Conservation (phyloP, 2,888 invertebrate genomes). For the Parthenolecanium corni region DNA sequence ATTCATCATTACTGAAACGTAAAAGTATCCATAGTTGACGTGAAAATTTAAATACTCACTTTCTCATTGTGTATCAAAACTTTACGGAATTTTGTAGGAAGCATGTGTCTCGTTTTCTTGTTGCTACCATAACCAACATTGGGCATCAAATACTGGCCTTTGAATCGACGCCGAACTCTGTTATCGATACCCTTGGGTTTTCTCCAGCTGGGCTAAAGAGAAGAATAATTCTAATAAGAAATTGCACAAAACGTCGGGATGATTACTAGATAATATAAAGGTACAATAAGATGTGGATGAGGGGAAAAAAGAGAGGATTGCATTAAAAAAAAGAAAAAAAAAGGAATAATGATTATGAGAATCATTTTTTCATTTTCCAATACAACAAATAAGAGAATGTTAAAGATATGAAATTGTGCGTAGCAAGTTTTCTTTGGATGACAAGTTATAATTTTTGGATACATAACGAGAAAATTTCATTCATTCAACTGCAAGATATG, state of each 20-base stretch:
- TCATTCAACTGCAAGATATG: too few species aligned
- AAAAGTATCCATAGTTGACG: conserved; percentile 3
- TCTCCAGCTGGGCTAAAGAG: conserved; percentile 82
- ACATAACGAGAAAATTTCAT: too few species aligned
- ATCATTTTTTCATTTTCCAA: too few species aligned
- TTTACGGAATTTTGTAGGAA: conserved; percentile 95
- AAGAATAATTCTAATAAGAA: too few species aligned
- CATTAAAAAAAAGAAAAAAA: not conserved
- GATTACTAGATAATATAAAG: not conserved
- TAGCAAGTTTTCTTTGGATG: too few species aligned
- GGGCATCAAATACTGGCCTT: conserved; percentile 98
- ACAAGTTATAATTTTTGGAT: too few species aligned
- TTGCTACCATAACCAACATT: conserved; percentile 97
- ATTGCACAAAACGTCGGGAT: too few species aligned
- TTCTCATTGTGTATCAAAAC: conserved; percentile 79
- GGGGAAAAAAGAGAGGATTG: too few species aligned
- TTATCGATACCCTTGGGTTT: conserved; percentile 99
- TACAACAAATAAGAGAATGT: too few species aligned
- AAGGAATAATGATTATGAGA: too few species aligned
- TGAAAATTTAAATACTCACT: conserved; percentile 43
- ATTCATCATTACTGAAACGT: conserved; percentile 2
- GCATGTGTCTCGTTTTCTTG: conserved; percentile 88
- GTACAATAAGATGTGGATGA: not conserved
- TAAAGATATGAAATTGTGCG: too few species aligned
- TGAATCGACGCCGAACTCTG: conserved; percentile 95